Evolutionary conservation across 2,113 vertebrate species (phyloP).

Genomic region (Phalacrocorax brasilianus): DNA sequence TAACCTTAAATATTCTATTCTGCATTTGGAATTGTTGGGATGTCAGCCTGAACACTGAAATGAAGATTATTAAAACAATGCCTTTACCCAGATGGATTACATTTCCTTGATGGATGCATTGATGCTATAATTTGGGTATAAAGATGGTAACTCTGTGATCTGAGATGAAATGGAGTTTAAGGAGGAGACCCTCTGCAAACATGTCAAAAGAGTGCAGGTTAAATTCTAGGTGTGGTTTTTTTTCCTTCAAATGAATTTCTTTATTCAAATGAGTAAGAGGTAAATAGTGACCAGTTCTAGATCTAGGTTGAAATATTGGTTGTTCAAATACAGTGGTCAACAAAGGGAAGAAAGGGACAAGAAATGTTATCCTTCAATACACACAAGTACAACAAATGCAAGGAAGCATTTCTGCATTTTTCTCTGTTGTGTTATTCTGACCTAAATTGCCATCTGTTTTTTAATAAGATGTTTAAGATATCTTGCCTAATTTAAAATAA

Average conservation of each 20-base stretch:
- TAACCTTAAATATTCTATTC: not conserved
- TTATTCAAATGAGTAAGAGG: not conserved
- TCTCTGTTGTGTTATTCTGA: not conserved
- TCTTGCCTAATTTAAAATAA: not conserved
- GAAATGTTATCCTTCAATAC: not conserved
- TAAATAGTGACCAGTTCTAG: not conserved
- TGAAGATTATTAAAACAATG: not conserved
- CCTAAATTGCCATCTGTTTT: not conserved
- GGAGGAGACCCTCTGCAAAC: not conserved
- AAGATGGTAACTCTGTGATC: not conserved
- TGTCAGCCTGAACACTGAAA: not conserved
- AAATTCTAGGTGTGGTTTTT: not conserved
- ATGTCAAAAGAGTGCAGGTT: not conserved
- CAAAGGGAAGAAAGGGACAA: not conserved
- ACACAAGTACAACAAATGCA: not conserved
- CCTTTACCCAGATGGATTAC: not conserved
- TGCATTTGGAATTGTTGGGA: not conserved
- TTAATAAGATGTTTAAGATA: not conserved
- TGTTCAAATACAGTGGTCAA: not conserved
- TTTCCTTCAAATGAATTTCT: not conserved
- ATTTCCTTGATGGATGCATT: not conserved
- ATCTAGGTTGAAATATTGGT: not conserved
- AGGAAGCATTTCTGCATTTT: not conserved
- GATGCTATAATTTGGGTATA: not conserved
- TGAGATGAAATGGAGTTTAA: not conserved